Conservation (phyloP, 2,797 vertebrate species). For the Melanogrammus aeglefinus region DNA sequence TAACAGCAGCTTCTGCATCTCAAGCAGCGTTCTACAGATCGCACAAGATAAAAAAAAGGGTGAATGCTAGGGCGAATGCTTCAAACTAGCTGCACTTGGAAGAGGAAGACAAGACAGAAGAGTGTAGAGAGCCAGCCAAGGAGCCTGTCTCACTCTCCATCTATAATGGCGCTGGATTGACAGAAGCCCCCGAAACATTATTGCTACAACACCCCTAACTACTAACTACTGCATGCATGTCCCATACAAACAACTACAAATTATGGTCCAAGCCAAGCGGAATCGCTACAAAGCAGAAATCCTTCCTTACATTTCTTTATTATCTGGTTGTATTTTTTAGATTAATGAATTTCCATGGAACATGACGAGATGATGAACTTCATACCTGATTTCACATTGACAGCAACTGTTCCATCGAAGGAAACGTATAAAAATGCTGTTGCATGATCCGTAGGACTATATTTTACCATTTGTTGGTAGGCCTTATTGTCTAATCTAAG, state of each 20-base stretch:
- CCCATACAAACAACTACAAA: constrained; percentile 64
- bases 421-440: not conserved
- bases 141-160: constrained; percentile 62
- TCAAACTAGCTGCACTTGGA: not conserved
- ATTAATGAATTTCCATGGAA: constrained; percentile 48
- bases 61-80: constrained; percentile 63
- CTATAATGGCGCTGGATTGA: constrained; percentile 60
- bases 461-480: not conserved
- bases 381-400: constrained; percentile 9
- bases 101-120: not conserved
- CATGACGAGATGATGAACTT: constrained; percentile 30
- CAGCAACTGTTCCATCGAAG: not conserved
- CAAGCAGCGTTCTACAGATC: constrained; percentile 51
- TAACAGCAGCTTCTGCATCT: constrained; percentile 67
- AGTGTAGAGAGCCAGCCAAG: constrained; percentile 60
- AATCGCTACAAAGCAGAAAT: constrained; percentile 59
- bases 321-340: constrained; percentile 52
- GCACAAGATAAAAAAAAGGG: constrained; percentile 72
- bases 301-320: constrained; percentile 50
- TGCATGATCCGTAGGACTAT: not conserved
- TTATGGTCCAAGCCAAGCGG: constrained; percentile 57
- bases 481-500: not conserved
- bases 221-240: constrained; percentile 59
- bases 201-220: constrained; percentile 56
- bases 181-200: constrained; percentile 62